Percentiles rank a stretch among this genome's conserved stretches.
phyloP scores from a whole-genome alignment of 2,113 vertebrate genomes.

The Megatriorchis doriae region DNA sequence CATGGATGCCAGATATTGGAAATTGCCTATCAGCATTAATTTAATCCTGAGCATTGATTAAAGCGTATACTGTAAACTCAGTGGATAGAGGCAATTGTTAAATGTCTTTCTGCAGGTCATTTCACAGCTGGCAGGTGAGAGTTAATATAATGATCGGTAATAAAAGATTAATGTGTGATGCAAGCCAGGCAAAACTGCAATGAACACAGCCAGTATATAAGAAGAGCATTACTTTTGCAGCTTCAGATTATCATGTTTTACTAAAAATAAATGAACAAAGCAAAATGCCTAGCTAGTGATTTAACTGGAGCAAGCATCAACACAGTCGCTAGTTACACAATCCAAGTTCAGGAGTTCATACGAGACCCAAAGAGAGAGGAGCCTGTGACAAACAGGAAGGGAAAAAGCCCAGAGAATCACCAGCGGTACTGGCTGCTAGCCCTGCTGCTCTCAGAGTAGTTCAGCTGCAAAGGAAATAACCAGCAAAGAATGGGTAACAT shows the following conservation, averaged over 20 bases:
- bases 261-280: constrained; percentile 11
- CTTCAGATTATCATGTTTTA: background rate
- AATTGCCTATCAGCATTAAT: constrained; percentile 70
- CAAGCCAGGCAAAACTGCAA: constrained; percentile 43
- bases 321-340: background rate
- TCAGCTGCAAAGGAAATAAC: background rate
- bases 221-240: background rate
- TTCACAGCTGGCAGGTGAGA: constrained; percentile 64
- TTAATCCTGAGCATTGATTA: constrained; percentile 67
- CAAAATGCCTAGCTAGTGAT: background rate
- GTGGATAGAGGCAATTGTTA: constrained; percentile 47
- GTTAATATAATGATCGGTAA: constrained; percentile 62
- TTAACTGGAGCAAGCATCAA: background rate
- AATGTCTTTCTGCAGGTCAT: constrained; percentile 59
- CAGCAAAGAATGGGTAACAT: background rate
- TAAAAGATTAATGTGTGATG: constrained; percentile 55
- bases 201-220: background rate
- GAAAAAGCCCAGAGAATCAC: background rate
- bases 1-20: constrained; percentile 55
- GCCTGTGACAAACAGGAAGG: background rate
- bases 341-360: background rate
- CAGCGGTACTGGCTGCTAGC: background rate
- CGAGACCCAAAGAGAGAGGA: background rate
- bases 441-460: background rate
- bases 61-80: constrained; percentile 54